Evolutionary conservation across 2,888 invertebrate genomes (phyloP), one percentile per base, ranked within the genome.

Genomic region (Idaea straminata): DNA sequence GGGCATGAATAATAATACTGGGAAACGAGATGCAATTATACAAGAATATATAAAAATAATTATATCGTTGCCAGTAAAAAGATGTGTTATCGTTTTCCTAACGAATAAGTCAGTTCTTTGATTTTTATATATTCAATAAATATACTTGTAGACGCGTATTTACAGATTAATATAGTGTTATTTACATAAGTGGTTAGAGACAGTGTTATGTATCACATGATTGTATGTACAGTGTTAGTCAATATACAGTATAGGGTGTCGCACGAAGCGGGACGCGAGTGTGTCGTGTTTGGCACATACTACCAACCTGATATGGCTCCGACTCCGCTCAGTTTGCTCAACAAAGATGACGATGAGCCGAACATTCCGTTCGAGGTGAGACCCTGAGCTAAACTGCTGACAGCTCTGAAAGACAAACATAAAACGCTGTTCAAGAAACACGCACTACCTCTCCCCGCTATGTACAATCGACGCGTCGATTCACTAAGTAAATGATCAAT

Each of bases 361-460:
- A 97, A 96, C 92, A 96, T 95, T 69, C 95, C 95, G 77, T 95
- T 96, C 62, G 95, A 94, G 59, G 95, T 94, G 68, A 95, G 89
- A 72, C 95, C 94, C 80, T 93, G 93, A 68, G 93, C 89, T 85
- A 93, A 85, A 83, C 91, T 92, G 90, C 92, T 91, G 74, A 93
- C 93, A 77, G 90, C 89, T 87, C 93, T 93, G 92, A 70, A 92
- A 92, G 69, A 77, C 75, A 85, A 83, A 87, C 77, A 84, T 75
- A 73, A 47, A 73, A 73, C 71, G 69, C 77, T 78, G 78, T 84
- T 85, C 79, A 86, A 77, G 75, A 76, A 75, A 68, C 47, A 77
- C 68, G 66, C 72, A 75, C 72, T 66, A 66, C 63, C 61, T 62
- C 61, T 15, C 34, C 35, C 7, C 57, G 6, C 62, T 25, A 16